A percentile compares a stretch with the other conserved stretches of the same genome.
Conservation (phyloP, 2,888 invertebrate species). For the Agrotis puta region DNA sequence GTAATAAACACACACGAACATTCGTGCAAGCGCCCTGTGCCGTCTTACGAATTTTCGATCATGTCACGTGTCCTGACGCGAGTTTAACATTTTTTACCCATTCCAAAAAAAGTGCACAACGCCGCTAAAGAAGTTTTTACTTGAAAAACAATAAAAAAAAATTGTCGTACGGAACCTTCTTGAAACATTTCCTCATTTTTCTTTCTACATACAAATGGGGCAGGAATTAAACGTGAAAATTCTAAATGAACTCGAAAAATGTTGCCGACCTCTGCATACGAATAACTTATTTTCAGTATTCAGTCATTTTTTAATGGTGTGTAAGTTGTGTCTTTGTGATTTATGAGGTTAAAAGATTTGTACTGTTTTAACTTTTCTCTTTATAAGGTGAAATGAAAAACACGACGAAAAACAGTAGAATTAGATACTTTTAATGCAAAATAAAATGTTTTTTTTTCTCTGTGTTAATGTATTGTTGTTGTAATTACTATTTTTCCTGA, state of each 20-base stretch:
- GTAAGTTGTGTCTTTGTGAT: constrained; percentile 5
- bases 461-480: neutral
- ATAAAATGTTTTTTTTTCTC: neutral
- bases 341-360: constrained; percentile 20
- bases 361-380: neutral
- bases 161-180: constrained; percentile 37
- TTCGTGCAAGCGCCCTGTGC: too few species aligned
- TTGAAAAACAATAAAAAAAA: too few species aligned
- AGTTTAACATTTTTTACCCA: too few species aligned
- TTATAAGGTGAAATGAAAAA: neutral
- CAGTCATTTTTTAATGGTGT: constrained; percentile 14
- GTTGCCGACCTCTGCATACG: constrained; percentile 56
- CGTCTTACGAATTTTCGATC: too few species aligned
- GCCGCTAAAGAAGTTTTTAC: too few species aligned
- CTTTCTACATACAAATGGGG: constrained; percentile 30
- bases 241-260: constrained; percentile 62
- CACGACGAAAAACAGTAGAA: too few species aligned
- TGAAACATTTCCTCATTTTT: constrained; percentile 8
- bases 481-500: too few species aligned
- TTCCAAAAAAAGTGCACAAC: too few species aligned
- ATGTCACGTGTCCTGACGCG: too few species aligned
- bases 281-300: constrained; percentile 49
- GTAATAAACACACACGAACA: too few species aligned
- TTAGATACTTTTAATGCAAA: neutral
- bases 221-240: constrained; percentile 60